Evolutionary conservation across 2,797 vertebrate species (phyloP).

Genomic region (Echiichthys vipera): DNA sequence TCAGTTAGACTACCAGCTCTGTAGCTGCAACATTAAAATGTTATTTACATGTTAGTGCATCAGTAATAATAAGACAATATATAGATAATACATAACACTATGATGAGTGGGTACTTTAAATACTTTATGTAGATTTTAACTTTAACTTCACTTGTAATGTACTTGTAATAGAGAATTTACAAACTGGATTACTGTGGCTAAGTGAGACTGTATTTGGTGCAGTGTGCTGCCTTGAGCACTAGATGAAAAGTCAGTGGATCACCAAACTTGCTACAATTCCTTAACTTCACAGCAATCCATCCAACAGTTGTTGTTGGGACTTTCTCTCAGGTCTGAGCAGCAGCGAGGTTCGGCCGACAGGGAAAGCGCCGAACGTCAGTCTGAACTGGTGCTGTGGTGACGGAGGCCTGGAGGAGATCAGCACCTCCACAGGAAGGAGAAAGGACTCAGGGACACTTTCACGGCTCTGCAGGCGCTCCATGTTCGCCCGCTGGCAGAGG

Average conservation of each 20-base stretch:
- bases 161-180: background rate
- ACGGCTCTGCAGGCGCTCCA: slow-evolving; percentile 87
- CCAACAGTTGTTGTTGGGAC: background rate
- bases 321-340: slow-evolving; percentile 83
- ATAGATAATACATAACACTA: background rate
- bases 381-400: slow-evolving; percentile 89
- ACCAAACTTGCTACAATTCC: background rate
- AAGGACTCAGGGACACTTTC: slow-evolving; percentile 83
- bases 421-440: slow-evolving; percentile 84
- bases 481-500: slow-evolving; percentile 86
- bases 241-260: background rate
- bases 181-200: background rate
- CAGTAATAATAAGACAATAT: background rate
- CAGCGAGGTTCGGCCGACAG: slow-evolving; percentile 75
- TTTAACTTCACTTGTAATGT: background rate
- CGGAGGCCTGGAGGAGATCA: slow-evolving; percentile 85
- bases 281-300: background rate
- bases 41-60: background rate
- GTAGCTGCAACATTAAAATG: background rate
- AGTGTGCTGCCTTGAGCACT: background rate
- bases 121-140: background rate
- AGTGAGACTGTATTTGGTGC: background rate
- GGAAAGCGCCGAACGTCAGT: slow-evolving; percentile 85
- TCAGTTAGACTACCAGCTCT: too few relatives aligned
- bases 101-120: background rate